Conservation (phyloP, 2,888 invertebrate species). For the Nasonia oneida region DNA sequence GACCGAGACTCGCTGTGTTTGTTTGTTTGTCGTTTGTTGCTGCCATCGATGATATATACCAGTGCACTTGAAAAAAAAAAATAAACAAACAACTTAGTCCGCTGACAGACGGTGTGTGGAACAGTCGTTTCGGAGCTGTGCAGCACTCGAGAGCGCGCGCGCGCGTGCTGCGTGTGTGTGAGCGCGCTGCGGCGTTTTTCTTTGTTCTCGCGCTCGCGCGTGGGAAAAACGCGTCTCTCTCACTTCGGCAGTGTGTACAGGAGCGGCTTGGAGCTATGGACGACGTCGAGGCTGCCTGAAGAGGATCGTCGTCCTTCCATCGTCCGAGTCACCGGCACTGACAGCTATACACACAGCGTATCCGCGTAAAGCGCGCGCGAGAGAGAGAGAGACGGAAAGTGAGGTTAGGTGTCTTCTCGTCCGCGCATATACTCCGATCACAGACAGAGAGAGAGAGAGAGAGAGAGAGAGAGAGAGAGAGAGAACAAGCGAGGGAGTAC, state of each 20-base stretch:
- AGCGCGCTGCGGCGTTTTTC: background rate
- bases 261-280: background rate
- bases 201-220: background rate
- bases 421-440: background rate
- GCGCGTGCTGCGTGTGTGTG: background rate
- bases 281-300: background rate
- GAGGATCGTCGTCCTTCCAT: background rate
- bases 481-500: background rate
- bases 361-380: too few species aligned
- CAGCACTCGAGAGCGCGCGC: background rate
- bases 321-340: background rate
- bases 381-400: background rate
- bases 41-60: too few species aligned
- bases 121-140: conserved; percentile 7
- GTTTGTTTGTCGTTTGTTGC: too few species aligned
- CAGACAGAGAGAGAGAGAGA: background rate
- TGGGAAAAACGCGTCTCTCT: background rate
- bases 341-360: background rate
- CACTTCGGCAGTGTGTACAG: background rate
- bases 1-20: background rate
- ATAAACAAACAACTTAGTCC: background rate
- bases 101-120: background rate
- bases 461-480: background rate
- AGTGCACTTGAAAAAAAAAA: background rate
- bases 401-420: background rate